Conservation (phyloP, 2,797 vertebrate species). For the Amazona finschi region DNA sequence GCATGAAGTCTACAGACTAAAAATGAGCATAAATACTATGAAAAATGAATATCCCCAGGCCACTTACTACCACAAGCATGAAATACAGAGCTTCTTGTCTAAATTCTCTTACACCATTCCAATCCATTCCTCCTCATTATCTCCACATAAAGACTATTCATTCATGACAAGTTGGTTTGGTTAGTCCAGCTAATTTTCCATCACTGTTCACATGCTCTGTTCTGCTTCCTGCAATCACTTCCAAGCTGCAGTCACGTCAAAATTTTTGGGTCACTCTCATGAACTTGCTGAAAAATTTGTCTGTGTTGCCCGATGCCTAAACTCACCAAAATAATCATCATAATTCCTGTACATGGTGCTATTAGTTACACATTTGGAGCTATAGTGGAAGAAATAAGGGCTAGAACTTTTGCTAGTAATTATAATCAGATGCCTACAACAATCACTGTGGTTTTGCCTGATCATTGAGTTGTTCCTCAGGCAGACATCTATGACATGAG, state of each 20-base stretch:
- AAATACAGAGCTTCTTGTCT: constrained; percentile 17
- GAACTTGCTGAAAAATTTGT: constrained; percentile 13
- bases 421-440: constrained; percentile 2
- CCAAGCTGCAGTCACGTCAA: background rate
- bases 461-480: background rate
- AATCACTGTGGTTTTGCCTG: background rate
- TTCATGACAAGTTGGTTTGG: constrained; percentile 6
- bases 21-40: background rate
- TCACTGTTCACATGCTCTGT: background rate
- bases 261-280: background rate
- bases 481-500: background rate
- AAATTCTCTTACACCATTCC: constrained; percentile 26
- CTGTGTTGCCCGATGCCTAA: background rate
- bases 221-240: background rate
- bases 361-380: background rate
- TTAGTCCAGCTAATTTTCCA: constrained; percentile 10
- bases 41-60: background rate
- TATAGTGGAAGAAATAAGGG: background rate
- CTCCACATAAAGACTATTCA: constrained; percentile 52
- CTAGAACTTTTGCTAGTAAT: constrained; percentile 13
- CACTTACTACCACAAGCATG: background rate
- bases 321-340: constrained; percentile 1
- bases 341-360: background rate
- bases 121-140: constrained; percentile 20
- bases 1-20: background rate